Evolutionary conservation across 1,140 invertebrate species (phyloP), one percentile per base, ranked within the genome.

Genomic region (Rhopalosiphum maidis): DNA sequence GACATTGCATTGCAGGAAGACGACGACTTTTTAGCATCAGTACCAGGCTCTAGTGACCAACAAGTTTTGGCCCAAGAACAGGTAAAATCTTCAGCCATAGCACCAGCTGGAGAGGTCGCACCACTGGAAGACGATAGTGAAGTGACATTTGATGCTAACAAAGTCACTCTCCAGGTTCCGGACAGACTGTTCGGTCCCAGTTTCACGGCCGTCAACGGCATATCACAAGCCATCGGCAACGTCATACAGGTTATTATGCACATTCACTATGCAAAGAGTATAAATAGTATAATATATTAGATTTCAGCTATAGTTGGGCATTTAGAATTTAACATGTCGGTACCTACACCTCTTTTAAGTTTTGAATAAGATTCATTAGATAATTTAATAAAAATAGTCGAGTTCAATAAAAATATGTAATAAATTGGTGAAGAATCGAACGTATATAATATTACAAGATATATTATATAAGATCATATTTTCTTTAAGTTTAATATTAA

Each of bases 121-220:
- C 55, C 77, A 1, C 18, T 68, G 22, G 41, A 60, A 85, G 93
- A 93, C 21, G 91, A 92, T 60, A 60, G 89, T 92, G 37, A 87
- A 83, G 37, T 94, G 35, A 93, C 94, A 46, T 94, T 95, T 41
- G 94, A 94, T 86, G 93, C 94, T 15, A 94, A 95, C 77, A 95
- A 94, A 93, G 87, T 95, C 23, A 94, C 92, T 46, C 91, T 95
- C 4, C 94, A 94, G n/a, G 92, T 95, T 6, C 94, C 94, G 5
- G 93, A 94, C 51, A 94, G 94, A n/a, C 60, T 95, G 1, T 94
- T 95, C 35, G 90, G 90, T 25, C 94, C 94, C 5, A 94, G 94
- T 41, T 95, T 95, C 91, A 94, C 94, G n/a, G 94, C 94, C 23
- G 94, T 94, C 85, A 94, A 94, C 86, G 94, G 94, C 77, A 94